These are phyloP conservation scores for Synanthedon vespiformis DNA, from an alignment of 2,888 invertebrate genomes.

Conservation along the genomic window DNA sequence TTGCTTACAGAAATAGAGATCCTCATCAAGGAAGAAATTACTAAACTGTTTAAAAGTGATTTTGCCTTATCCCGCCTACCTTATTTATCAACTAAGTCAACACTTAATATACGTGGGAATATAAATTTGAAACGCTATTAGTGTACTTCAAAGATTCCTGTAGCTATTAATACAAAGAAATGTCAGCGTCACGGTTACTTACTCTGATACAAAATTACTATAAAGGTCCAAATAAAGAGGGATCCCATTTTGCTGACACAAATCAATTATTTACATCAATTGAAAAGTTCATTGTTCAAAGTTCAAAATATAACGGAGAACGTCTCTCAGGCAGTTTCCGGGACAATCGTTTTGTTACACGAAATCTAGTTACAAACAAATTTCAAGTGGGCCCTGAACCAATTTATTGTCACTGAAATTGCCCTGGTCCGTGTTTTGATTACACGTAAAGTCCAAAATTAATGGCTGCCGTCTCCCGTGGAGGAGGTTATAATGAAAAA, in stretches of 20 bases:
- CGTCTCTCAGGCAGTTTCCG: neutral
- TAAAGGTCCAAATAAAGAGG: constrained; percentile 37
- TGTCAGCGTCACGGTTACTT: constrained; percentile 16
- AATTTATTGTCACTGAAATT: constrained; percentile 31
- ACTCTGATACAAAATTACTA: constrained; percentile 45
- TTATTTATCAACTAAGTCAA: too few relatives aligned
- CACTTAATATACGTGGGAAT: too few relatives aligned
- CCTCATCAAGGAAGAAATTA: too few relatives aligned
- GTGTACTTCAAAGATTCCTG: too few relatives aligned
- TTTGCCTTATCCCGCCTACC: too few relatives aligned
- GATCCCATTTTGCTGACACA: constrained; percentile 28
- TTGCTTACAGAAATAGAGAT: too few relatives aligned
- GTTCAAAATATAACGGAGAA: constrained; percentile 1
- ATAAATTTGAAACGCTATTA: too few relatives aligned
- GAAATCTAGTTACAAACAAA: constrained; percentile 22
- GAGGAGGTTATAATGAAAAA: constrained; percentile 49
- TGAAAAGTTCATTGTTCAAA: constrained; percentile 1
- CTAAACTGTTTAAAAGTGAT: too few relatives aligned
- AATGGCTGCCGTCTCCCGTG: constrained; percentile 28
- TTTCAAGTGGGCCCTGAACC: constrained; percentile 43
- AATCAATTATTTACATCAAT: constrained; percentile 6
- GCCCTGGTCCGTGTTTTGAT: constrained; percentile 32
- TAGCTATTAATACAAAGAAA: too few relatives aligned
- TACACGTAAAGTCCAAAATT: constrained; percentile 43
- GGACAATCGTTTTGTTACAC: constrained; percentile 13